Evolutionary conservation across 2,113 vertebrate genomes (phyloP).

Genomic region (Podarcis cretensis): DNA sequence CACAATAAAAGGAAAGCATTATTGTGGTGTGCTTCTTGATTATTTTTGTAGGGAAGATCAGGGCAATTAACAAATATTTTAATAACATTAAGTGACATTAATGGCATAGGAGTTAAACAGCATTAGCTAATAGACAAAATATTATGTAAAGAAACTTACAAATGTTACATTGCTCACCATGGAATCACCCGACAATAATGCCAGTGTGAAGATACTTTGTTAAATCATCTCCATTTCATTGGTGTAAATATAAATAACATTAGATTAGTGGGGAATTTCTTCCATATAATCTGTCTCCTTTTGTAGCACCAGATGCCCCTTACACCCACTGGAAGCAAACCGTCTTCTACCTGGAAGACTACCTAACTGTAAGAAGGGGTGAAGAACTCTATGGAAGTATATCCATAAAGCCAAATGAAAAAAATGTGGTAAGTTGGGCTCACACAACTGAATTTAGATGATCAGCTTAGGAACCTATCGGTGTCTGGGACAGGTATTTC

Average conservation of each 20-base stretch:
- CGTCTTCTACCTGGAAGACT: slow-evolving; percentile 96
- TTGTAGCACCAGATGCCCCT: slow-evolving; percentile 89
- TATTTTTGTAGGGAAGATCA: too few relatives aligned
- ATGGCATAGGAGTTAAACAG: too few relatives aligned
- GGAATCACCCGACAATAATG: too few relatives aligned
- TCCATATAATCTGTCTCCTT: not conserved
- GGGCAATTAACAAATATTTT: too few relatives aligned
- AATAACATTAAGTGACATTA: too few relatives aligned
- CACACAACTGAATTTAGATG: slow-evolving; percentile 1
- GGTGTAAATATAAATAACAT: not conserved
- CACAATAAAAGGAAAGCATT: too few relatives aligned
- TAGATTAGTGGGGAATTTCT: too few relatives aligned
- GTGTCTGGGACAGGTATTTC: not conserved
- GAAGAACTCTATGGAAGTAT: slow-evolving; percentile 94
- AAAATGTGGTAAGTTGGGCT: slow-evolving; percentile 88
- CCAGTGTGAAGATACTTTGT: too few relatives aligned
- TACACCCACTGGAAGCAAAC: slow-evolving; percentile 99
- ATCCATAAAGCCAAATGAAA: slow-evolving; percentile 95
- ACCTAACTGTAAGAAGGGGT: slow-evolving; percentile 92
- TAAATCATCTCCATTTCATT: not conserved
- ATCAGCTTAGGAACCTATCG: not conserved
- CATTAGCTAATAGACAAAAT: too few relatives aligned
- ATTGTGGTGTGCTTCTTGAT: too few relatives aligned
- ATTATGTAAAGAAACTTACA: too few relatives aligned
- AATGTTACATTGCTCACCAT: too few relatives aligned